Base-by-base conservation (phyloP, 1,140 invertebrate species). In the Lepidostoma basale region DNA sequence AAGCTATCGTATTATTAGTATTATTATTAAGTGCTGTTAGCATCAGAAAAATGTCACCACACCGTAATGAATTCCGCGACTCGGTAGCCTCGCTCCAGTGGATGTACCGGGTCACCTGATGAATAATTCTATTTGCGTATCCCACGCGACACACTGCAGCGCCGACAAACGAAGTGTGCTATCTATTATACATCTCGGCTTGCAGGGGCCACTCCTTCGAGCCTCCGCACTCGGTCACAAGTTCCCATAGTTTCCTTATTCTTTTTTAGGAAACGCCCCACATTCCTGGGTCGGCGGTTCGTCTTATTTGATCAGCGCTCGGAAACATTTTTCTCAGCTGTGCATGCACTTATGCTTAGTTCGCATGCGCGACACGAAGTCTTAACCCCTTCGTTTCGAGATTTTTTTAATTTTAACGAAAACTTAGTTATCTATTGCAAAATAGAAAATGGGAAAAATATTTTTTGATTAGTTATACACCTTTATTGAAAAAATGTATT, bases 111-210 rank as follows among this genome's bases (percentile, higher is more conserved):
- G 49, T 26, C 14, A 20, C 12, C 49, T 28, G n/a, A 54, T 54
- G 49, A 54, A 54, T 54, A 54, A 54, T 54, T 54, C 49, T 54
- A 54, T 28, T 28, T 26, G 49, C 49, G 49, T 54, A 18, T 54
- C 49, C 47, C 47, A 28, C 47, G 8, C 23, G 47, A 26, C 47
- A 54, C 25, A 54, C 12, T 30, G 49, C 49, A 54, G 49, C 14
- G 33, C 33, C 33, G 33, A n/a, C n/a, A n/a, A n/a, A n/a, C n/a
- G n/a, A n/a, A n/a, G n/a, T n/a, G n/a, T n/a, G n/a, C n/a, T n/a
- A n/a, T n/a, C n/a, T n/a, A n/a, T n/a, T n/a, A n/a, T n/a, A n/a
- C n/a, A n/a, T n/a, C 49, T 30, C 14, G 8, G 23, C 26, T 16
- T 54, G 26, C 26, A 28, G 23, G 3, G n/a, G 0, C n/a, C 49